phyloP scores from a whole-genome alignment of 2,888 invertebrate species.

The Parelbella ahira region DNA sequence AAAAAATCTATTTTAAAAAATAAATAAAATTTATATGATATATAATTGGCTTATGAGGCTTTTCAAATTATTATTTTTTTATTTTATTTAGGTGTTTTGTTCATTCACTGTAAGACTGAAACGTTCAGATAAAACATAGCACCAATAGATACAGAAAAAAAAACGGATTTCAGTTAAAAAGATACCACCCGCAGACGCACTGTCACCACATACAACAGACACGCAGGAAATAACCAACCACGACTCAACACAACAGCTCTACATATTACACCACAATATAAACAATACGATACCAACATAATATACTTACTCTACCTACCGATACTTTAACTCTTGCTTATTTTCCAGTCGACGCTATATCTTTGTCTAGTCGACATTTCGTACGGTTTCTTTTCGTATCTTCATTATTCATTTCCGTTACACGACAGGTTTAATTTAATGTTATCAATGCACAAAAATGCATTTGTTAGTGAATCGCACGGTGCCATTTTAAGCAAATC shows the following conservation, averaged over 20 bases:
- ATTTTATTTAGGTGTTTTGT: slow-evolving; percentile 63
- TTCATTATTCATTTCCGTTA: slow-evolving; percentile 31
- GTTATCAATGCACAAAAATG: slow-evolving; percentile 39
- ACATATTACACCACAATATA: slow-evolving; percentile 32
- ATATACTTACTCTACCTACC: too few species aligned
- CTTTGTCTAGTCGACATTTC: slow-evolving; percentile 37
- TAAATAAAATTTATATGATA: slow-evolving; percentile 65
- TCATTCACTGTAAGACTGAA: slow-evolving; percentile 71
- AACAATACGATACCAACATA: slow-evolving; percentile 32
- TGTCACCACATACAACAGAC: slow-evolving; percentile 41
- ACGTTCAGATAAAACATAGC: slow-evolving; percentile 56
- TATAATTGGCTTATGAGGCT: slow-evolving; percentile 79
- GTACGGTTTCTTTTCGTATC: slow-evolving; percentile 31
- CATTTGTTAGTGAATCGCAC: slow-evolving; percentile 65
- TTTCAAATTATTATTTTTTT: slow-evolving; percentile 63
- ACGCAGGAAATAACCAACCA: slow-evolving; percentile 34
- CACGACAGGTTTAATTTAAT: slow-evolving; percentile 33
- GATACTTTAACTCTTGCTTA: slow-evolving; percentile 25
- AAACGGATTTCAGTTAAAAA: slow-evolving; percentile 40
- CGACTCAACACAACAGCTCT: slow-evolving; percentile 33
- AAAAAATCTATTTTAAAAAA: slow-evolving; percentile 64
- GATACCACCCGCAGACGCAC: slow-evolving; percentile 61
- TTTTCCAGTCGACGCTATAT: slow-evolving; percentile 37
- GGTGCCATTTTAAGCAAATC: slow-evolving; percentile 68
- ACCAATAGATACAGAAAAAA: slow-evolving; percentile 50